These are phyloP conservation scores for Stichopus chloronotus DNA, from an alignment of 35 echinoderm and acorn worm species.

Conservation along the genomic window DNA sequence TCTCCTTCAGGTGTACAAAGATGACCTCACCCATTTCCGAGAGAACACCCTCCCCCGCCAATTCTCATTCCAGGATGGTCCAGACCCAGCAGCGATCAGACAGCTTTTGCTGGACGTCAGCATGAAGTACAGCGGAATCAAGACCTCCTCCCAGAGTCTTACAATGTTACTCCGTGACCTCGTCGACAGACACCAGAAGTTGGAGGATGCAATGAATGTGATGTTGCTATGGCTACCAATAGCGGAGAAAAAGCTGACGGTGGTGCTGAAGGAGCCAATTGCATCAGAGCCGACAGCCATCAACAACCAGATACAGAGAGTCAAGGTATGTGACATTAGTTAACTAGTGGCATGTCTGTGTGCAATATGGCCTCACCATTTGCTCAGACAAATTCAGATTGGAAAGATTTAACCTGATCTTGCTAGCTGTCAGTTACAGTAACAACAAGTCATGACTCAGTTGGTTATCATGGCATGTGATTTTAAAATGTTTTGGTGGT, in stretches of 20 bases:
- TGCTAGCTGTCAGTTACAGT: no score
- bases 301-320: constrained; percentile 80
- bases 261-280: constrained; percentile 65
- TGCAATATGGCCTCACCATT: no score
- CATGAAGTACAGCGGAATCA: constrained; percentile 67
- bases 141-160: constrained; percentile 62
- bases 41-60: constrained; percentile 73
- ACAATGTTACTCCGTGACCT: constrained; percentile 68
- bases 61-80: constrained; percentile 76
- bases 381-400: no score
- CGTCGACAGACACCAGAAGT: constrained; percentile 79
- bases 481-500: no score
- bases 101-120: constrained; percentile 66
- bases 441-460: no score
- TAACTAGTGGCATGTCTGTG: background rate
- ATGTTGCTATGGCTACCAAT: constrained; percentile 78
- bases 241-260: constrained; percentile 69
- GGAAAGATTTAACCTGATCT: no score
- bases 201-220: constrained; percentile 58
- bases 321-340: constrained; percentile 67
- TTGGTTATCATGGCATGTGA: no score
- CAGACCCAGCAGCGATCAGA: constrained; percentile 70
- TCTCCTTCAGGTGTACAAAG: constrained; percentile 65
- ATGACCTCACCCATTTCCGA: constrained; percentile 81
- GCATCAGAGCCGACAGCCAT: constrained; percentile 72